Evolutionary conservation across 2,797 vertebrate genomes (phyloP), one percentile per base, ranked within the genome.

Genomic region (Valencia hispanica): DNA sequence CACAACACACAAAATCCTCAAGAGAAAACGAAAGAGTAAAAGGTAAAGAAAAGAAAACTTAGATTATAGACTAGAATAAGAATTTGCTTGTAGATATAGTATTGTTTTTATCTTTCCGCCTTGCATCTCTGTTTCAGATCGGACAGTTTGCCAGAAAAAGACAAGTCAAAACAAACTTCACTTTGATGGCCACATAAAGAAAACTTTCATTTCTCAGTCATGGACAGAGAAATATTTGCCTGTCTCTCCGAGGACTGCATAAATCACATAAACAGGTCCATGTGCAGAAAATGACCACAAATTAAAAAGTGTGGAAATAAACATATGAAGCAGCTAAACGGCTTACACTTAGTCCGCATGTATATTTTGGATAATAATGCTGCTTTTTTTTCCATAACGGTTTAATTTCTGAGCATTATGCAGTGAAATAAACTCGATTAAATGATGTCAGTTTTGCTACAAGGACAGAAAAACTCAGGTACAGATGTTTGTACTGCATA

Each of bases 51-150:
- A 74, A 65, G 7, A 3, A 30, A 47, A 10, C 18, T 5, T 15
- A 18, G 0, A 7, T 25, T 51, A 18, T 51, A 20, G 18, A 7
- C 48, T n/a, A n/a, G n/a, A n/a, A n/a, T n/a, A 7, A 39, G 2
- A 1, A n/a, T 66, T 41, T 39, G 18, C 7, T 25, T 68, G 25
- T 17, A 68, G 2, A 30, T 30, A 7, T 6, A 11, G n/a, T 5
- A 8, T 3, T 39, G 15, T 55, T 45, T 27, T 34, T 1, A 5
- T 50, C 2, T 39, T 15, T 55, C n/a, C 0, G 22, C 20, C 12
- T 70, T 34, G 18, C 65, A 14, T 36, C 12, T 87, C 45, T 80
- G 53, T 89, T 92, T 81, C 90, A 95, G 94, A 77, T 79, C 30
- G 3, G 25, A 11, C 30, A 41, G 45, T 11, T 48, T 17, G 12